phyloP scores from a whole-genome alignment of 2,797 vertebrate species.

The Danio tinwini region DNA sequence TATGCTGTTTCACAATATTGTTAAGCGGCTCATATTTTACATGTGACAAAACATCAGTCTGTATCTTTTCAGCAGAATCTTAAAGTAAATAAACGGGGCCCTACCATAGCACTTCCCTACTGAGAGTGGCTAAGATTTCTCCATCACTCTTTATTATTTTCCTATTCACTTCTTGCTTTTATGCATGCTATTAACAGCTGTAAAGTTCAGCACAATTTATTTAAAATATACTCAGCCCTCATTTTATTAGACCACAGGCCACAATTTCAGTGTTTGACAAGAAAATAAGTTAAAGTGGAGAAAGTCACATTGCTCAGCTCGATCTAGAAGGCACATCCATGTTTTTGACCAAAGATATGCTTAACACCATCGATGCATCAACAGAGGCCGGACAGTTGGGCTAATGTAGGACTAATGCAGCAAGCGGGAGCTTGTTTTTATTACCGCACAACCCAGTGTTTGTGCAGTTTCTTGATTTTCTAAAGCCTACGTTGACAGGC shows the following conservation, averaged over 20 bases:
- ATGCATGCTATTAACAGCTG: slow-evolving; percentile 55
- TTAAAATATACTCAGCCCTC: slow-evolving; percentile 58
- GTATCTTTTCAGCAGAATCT: slow-evolving; percentile 57
- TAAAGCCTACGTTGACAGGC: slow-evolving; percentile 78
- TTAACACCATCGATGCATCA: slow-evolving; percentile 75
- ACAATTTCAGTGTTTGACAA: slow-evolving; percentile 54
- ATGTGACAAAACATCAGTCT: slow-evolving; percentile 60
- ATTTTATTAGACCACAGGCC: slow-evolving; percentile 60
- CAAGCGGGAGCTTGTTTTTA: slow-evolving; percentile 79
- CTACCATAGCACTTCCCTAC: slow-evolving; percentile 49
- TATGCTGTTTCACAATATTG: slow-evolving; percentile 58
- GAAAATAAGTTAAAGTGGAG: slow-evolving; percentile 42
- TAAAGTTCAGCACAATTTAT: slow-evolving; percentile 56
- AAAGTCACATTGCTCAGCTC: slow-evolving; percentile 38
- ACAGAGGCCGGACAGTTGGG: slow-evolving; percentile 67
- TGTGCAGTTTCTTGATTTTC: slow-evolving; percentile 82
- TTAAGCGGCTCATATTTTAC: slow-evolving; percentile 61
- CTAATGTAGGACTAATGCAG: slow-evolving; percentile 81
- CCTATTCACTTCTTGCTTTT: slow-evolving; percentile 51
- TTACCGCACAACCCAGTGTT: slow-evolving; percentile 80
- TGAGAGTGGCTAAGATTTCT: slow-evolving; percentile 47
- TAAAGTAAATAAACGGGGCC: slow-evolving; percentile 60
- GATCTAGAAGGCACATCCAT: slow-evolving; percentile 67
- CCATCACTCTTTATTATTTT: slow-evolving; percentile 52
- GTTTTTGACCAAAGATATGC: slow-evolving; percentile 76